Evolutionary conservation across 2,888 invertebrate species (phyloP).

Genomic region (Cotesia congregata): DNA sequence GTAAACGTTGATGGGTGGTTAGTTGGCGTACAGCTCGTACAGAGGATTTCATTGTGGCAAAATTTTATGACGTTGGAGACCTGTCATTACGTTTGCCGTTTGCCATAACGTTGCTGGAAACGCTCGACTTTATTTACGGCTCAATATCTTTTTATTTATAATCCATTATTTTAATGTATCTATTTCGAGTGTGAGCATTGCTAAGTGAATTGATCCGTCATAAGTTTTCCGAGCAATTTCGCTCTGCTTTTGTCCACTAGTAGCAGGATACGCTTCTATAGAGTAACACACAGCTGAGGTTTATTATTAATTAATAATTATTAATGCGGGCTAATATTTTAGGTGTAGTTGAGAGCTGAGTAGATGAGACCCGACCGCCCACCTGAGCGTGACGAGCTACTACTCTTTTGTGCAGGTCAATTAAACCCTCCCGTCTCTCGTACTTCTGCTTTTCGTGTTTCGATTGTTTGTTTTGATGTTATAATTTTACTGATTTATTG

Average conservation of each 20-base stretch:
- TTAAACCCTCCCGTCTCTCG: conserved; percentile 24
- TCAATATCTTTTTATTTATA: conserved; percentile 66
- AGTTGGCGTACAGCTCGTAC: conserved; percentile 2
- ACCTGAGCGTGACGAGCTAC: conserved; percentile 44
- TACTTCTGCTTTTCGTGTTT: conserved; percentile 14
- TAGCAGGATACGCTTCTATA: background rate
- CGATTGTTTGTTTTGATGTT: conserved; percentile 23
- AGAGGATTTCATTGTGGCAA: conserved; percentile 67
- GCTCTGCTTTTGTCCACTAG: background rate
- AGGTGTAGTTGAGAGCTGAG: conserved; percentile 24
- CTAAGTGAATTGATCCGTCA: background rate
- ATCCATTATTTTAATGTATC: conserved; percentile 62
- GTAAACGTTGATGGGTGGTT: too few species aligned
- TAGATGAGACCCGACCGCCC: conserved; percentile 37
- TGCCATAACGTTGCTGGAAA: conserved; percentile 43
- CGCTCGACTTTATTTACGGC: conserved; percentile 64
- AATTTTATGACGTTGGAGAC: conserved; percentile 67
- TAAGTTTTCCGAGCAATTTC: background rate
- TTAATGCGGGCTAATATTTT: conserved; percentile 44
- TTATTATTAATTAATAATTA: conserved; percentile 29
- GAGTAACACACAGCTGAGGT: background rate
- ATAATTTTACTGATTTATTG: conserved; percentile 24
- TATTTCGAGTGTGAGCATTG: conserved; percentile 56
- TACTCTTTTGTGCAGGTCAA: conserved; percentile 39
- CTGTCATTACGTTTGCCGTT: conserved; percentile 66